Conservation (phyloP, 2,888 invertebrate species). For the Conops quadrifasciatus region DNA sequence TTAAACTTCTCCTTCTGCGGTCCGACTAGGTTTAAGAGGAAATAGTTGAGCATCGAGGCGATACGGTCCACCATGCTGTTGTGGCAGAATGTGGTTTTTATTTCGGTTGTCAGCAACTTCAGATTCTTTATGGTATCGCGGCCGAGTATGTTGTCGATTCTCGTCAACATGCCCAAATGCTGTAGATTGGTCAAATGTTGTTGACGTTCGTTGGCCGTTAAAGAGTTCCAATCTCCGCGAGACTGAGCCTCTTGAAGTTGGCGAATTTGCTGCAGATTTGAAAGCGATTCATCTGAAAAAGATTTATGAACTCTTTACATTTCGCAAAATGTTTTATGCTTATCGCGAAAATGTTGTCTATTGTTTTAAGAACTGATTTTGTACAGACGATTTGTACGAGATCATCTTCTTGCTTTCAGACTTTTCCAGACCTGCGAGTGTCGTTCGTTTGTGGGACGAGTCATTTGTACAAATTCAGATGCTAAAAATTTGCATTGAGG, state of each 20-base stretch:
- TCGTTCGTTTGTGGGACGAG: too few relatives aligned
- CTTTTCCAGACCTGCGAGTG: too few relatives aligned
- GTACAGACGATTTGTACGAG: too few relatives aligned
- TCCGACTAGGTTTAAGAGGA: conserved; percentile 86
- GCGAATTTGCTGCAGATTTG: conserved; percentile 87
- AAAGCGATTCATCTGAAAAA: conserved; percentile 77
- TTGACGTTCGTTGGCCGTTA: conserved; percentile 76
- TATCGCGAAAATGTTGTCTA: too few relatives aligned
- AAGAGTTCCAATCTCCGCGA: conserved; percentile 75
- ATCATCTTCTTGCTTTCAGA: too few relatives aligned
- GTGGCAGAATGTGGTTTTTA: conserved; percentile 86
- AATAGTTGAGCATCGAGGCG: conserved; percentile 95
- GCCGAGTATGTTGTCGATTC: conserved; percentile 91
- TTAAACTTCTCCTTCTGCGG: conserved; percentile 92
- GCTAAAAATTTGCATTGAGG: too few relatives aligned
- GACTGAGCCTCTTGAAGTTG: conserved; percentile 81
- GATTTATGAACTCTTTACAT: background rate
- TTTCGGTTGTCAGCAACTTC: conserved; percentile 79
- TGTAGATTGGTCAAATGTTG: conserved; percentile 78
- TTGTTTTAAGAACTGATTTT: too few relatives aligned
- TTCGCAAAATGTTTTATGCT: background rate
- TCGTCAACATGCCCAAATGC: conserved; percentile 83
- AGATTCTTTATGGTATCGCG: conserved; percentile 87
- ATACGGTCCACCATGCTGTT: conserved; percentile 91
- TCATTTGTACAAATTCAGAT: too few relatives aligned